A percentile compares a stretch with the other conserved stretches of the same genome.
phyloP scores from a whole-genome alignment of 2,888 invertebrate species.

The Rosalia funebris region DNA sequence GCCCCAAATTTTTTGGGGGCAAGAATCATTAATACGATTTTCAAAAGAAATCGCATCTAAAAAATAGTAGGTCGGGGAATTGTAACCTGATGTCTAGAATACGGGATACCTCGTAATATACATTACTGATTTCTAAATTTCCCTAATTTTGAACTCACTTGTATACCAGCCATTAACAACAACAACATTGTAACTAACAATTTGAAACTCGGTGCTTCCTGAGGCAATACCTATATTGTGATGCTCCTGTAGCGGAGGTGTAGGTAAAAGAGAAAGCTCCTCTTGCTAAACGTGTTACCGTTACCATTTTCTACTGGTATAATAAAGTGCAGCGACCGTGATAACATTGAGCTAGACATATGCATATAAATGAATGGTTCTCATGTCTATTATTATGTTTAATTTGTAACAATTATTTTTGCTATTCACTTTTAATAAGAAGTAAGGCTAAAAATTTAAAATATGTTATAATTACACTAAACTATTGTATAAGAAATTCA shows the following conservation, averaged over 20 bases:
- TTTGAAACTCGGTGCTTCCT: not conserved
- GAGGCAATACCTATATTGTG: not conserved
- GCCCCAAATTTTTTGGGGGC: too few species aligned
- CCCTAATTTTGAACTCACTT: too few species aligned
- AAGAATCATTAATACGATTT: too few species aligned
- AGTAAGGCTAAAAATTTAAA: not conserved
- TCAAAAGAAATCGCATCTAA: too few species aligned
- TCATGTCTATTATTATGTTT: not conserved
- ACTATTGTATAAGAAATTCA: not conserved
- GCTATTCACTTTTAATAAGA: not conserved
- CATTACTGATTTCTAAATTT: too few species aligned
- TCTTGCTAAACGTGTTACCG: not conserved
- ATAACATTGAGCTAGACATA: slow-evolving; percentile 4
- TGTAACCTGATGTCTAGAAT: too few species aligned
- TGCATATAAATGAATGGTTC: not conserved
- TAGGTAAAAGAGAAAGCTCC: slow-evolving; percentile 15
- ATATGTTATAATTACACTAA: too few species aligned
- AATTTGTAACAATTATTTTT: slow-evolving; percentile 4
- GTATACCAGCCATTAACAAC: too few species aligned
- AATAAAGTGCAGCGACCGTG: slow-evolving; percentile 5
- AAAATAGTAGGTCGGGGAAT: too few species aligned
- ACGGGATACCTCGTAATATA: too few species aligned
- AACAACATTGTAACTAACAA: too few species aligned
- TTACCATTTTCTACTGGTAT: slow-evolving; percentile 12
- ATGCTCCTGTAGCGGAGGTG: slow-evolving; percentile 14